Evolutionary conservation across 2,888 invertebrate genomes (phyloP).

Genomic region (Charanyca ferruginea): DNA sequence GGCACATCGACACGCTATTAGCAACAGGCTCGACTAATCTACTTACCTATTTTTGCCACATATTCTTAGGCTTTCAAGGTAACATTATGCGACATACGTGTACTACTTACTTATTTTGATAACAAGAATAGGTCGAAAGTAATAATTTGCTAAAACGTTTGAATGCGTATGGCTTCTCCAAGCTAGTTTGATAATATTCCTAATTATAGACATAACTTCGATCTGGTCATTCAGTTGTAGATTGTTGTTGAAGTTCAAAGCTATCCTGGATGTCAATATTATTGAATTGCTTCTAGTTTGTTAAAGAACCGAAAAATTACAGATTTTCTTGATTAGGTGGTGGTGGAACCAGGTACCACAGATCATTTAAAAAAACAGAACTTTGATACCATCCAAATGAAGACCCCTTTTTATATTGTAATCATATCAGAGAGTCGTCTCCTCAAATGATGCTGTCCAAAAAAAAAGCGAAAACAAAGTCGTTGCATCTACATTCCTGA

Average conservation of each 20-base stretch:
- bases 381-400: background rate
- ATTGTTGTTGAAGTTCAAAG: slow-evolving; percentile 13
- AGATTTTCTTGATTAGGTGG: slow-evolving; percentile 1
- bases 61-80: background rate
- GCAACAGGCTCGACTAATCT: slow-evolving; percentile 3
- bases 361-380: background rate
- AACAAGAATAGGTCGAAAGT: background rate
- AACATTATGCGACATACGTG: background rate
- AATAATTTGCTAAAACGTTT: background rate
- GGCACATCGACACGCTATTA: background rate
- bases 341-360: background rate
- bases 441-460: background rate
- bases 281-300: slow-evolving; percentile 1
- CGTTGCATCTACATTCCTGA: slow-evolving; percentile 40
- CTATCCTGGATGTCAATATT: background rate
- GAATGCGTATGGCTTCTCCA: background rate
- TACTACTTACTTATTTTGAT: no score
- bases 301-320: background rate
- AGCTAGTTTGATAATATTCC: background rate
- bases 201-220: slow-evolving; percentile 1
- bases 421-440: background rate
- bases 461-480: slow-evolving; percentile 15
- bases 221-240: background rate
- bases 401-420: slow-evolving; percentile 4
- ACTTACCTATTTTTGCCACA: background rate